Conservation (phyloP, 53 echinoderm and acorn worm species). For the Pentamera pediparva region DNA sequence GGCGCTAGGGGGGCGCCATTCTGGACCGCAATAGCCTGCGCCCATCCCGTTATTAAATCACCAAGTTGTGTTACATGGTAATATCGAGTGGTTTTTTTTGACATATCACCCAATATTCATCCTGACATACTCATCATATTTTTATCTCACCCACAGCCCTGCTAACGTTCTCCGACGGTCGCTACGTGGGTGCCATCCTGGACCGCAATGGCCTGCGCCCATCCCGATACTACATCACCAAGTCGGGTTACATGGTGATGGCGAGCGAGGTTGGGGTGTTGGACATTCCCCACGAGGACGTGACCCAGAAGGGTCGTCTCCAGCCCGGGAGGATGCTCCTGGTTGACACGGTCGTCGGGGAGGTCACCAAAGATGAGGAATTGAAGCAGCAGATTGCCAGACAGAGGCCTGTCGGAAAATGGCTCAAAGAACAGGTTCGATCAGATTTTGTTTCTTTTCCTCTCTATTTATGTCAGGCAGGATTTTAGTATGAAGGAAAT, state of each 20-base stretch:
- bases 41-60: slow-evolving; percentile 97
- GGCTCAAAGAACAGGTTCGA: slow-evolving; percentile 79
- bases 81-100: slow-evolving; percentile 96
- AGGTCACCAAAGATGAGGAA: slow-evolving; percentile 85
- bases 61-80: slow-evolving; percentile 88
- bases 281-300: slow-evolving; percentile 54
- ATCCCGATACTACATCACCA: slow-evolving; percentile 97
- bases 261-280: slow-evolving; percentile 91
- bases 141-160: slow-evolving; percentile 42
- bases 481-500: too few relatives aligned
- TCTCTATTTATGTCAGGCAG: not conserved
- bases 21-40: slow-evolving; percentile 93
- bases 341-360: slow-evolving; percentile 84
- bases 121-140: not conserved
- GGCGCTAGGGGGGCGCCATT: slow-evolving; percentile 89
- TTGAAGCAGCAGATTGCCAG: slow-evolving; percentile 72
- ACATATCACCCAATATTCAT: not conserved
- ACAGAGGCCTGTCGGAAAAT: slow-evolving; percentile 69
- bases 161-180: slow-evolving; percentile 90
- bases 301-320: slow-evolving; percentile 80
- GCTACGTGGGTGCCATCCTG: slow-evolving; percentile 91
- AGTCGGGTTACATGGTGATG: slow-evolving; percentile 95
- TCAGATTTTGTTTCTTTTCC: not conserved
- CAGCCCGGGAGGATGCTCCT: slow-evolving; percentile 92
- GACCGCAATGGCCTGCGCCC: slow-evolving; percentile 94